These are phyloP conservation scores for Drosophila tani DNA, from an alignment of 1,140 invertebrate genomes.

Conservation along the genomic window DNA sequence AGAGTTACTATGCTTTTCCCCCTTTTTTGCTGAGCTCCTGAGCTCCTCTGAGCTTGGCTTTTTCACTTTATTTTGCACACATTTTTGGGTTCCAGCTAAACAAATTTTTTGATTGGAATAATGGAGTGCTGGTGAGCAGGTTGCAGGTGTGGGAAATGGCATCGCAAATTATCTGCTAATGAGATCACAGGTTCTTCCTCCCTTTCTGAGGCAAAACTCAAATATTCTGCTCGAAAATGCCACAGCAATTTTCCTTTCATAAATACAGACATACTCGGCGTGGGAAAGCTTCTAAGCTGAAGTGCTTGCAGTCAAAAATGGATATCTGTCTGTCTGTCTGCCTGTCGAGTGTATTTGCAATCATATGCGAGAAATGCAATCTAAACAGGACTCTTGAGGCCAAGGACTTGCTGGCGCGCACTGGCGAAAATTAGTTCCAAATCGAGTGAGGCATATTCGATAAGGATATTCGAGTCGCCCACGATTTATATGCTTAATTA, in stretches of 20 bases:
- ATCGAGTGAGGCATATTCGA: constrained; percentile 17
- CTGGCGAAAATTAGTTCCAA: constrained; percentile 25
- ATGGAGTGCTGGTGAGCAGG: constrained; percentile 1
- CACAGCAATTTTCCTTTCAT: constrained; percentile 28
- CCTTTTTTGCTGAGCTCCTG: neutral
- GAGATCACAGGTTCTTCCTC: constrained; percentile 38
- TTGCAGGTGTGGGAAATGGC: constrained; percentile 39
- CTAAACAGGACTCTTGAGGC: constrained; percentile 26
- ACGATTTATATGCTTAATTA: constrained; percentile 19
- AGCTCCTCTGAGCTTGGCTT: constrained; percentile 31
- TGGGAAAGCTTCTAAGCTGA: constrained; percentile 20
- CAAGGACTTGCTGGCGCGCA: constrained; percentile 9
- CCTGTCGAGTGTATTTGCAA: constrained; percentile 61
- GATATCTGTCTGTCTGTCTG: constrained; percentile 23
- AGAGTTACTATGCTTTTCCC: neutral
- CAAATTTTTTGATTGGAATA: constrained; percentile 36
- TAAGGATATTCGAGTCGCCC: neutral
- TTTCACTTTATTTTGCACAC: constrained; percentile 33
- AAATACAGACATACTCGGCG: constrained; percentile 24
- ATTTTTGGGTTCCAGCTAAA: constrained; percentile 51
- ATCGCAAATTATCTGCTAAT: constrained; percentile 67
- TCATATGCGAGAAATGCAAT: constrained; percentile 54
- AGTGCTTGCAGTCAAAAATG: constrained; percentile 29
- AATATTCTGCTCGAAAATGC: constrained; percentile 19
- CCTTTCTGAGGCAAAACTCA: constrained; percentile 2